A percentile compares a stretch with the other conserved stretches of the same genome.
phyloP scores from a whole-genome alignment of 2,888 invertebrate genomes.

The Anodontia alba region DNA sequence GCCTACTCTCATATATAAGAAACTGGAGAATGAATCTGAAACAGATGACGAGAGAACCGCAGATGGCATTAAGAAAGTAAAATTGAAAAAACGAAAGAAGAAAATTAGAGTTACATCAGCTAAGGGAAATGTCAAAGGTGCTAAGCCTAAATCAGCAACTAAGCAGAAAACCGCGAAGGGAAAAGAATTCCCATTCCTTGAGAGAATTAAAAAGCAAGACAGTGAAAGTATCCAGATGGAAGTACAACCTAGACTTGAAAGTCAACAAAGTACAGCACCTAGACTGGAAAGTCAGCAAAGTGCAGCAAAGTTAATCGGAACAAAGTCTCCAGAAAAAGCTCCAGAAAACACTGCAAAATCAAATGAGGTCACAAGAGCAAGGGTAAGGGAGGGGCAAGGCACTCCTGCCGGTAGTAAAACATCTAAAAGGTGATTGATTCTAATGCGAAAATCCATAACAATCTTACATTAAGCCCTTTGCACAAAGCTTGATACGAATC shows the following conservation, averaged over 20 bases:
- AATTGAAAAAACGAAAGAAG: conserved; percentile 47
- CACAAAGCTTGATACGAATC: neutral
- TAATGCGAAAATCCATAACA: conserved; percentile 26
- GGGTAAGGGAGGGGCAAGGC: conserved; percentile 58
- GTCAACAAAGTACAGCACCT: conserved; percentile 8
- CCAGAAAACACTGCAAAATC: conserved; percentile 13
- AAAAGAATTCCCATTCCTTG: conserved; percentile 50
- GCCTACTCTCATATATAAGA: conserved; percentile 48
- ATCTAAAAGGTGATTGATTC: conserved; percentile 64
- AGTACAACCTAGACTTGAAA: neutral
- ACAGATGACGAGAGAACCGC: conserved; percentile 38
- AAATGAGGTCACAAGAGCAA: conserved; percentile 61
- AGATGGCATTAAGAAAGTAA: conserved; percentile 54
- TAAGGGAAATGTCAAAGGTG: conserved; percentile 46
- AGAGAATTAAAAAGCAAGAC: conserved; percentile 51
- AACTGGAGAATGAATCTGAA: conserved; percentile 21
- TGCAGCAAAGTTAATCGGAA: conserved; percentile 1
- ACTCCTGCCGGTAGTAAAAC: conserved; percentile 57
- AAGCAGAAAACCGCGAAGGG: conserved; percentile 19
- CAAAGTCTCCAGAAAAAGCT: conserved; percentile 1
- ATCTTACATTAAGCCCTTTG: neutral
- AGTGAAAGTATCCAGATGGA: conserved; percentile 30
- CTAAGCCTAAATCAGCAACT: conserved; percentile 26
- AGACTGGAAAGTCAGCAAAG: neutral
- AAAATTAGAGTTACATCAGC: conserved; percentile 51